These are phyloP conservation scores for Acinonyx jubatus DNA, from an alignment of 2,113 vertebrate species.

Conservation along the genomic window DNA sequence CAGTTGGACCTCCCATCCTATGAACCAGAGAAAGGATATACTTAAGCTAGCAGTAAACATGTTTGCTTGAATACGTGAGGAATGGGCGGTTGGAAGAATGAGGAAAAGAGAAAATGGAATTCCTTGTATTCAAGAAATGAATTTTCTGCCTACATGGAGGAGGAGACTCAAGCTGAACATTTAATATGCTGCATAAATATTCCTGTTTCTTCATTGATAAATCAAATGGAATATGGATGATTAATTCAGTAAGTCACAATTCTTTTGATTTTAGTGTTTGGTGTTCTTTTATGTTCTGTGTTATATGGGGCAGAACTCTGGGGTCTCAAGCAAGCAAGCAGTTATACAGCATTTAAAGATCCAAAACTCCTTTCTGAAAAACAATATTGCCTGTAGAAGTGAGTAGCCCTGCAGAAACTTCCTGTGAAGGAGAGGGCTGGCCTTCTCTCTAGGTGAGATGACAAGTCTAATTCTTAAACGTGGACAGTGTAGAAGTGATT, in stretches of 20 bases:
- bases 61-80: background rate
- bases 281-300: conserved; percentile 67
- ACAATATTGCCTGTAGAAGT: background rate
- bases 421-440: background rate
- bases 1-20: background rate
- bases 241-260: conserved; percentile 77
- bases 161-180: conserved; percentile 8
- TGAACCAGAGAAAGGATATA: conserved; percentile 15
- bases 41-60: background rate
- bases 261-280: conserved; percentile 76
- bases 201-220: conserved; percentile 81
- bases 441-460: background rate
- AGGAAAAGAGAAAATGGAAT: background rate
- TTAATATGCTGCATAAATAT: conserved; percentile 67
- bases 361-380: conserved; percentile 45
- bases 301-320: conserved; percentile 30
- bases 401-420: background rate
- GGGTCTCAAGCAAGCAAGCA: conserved; percentile 25
- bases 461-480: background rate
- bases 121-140: background rate
- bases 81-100: background rate
- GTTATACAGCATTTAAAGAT: conserved; percentile 27
- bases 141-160: background rate
- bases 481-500: background rate
- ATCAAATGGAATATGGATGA: conserved; percentile 76